These are phyloP conservation scores for Vanessa tameamea DNA, from an alignment of 1,140 invertebrate genomes.

Conservation along the genomic window DNA sequence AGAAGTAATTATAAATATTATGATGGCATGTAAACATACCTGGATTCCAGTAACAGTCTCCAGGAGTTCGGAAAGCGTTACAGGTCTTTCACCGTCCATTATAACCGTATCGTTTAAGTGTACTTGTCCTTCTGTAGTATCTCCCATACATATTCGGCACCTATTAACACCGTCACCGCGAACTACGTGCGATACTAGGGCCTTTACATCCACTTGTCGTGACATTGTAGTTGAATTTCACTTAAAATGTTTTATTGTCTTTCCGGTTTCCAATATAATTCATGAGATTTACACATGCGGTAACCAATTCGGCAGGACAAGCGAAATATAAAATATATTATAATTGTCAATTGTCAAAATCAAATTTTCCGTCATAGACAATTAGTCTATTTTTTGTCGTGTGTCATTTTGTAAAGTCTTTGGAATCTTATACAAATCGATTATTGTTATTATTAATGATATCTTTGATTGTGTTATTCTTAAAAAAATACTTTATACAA, in stretches of 20 bases:
- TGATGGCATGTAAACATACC: constrained; percentile 48
- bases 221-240: constrained; percentile 49
- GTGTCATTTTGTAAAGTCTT: neutral
- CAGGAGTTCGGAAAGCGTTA: constrained; percentile 65
- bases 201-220: constrained; percentile 68
- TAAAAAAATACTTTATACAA: neutral
- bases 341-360: constrained; percentile 26
- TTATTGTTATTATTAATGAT: constrained; percentile 1
- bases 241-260: neutral
- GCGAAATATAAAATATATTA: constrained; percentile 1
- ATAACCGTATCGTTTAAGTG: constrained; percentile 71
- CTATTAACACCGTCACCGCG: constrained; percentile 65
- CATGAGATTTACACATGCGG: constrained; percentile 15
- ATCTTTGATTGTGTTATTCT: neutral
- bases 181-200: constrained; percentile 69
- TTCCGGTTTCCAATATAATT: neutral
- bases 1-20: constrained; percentile 49
- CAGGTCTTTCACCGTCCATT: constrained; percentile 64
- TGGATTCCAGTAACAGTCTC: constrained; percentile 68
- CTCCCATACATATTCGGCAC: constrained; percentile 74
- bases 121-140: constrained; percentile 69
- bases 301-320: constrained; percentile 1
- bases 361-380: constrained; percentile 3
- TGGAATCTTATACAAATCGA: neutral
- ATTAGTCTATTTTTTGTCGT: constrained; percentile 4